phyloP scores from a whole-genome alignment of 2,113 vertebrate genomes.

The Columba janthina region DNA sequence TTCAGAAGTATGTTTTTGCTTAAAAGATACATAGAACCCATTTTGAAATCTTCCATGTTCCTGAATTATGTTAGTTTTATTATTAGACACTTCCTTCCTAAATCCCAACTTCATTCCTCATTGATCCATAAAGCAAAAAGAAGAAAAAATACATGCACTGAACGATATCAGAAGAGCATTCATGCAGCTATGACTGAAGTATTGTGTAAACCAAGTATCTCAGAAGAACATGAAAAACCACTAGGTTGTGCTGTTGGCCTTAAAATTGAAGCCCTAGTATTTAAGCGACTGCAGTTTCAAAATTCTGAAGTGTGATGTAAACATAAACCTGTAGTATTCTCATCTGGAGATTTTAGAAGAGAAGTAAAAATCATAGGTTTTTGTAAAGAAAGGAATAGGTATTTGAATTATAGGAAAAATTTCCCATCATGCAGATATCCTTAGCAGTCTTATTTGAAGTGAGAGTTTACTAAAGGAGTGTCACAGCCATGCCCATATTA shows the following conservation, averaged over 20 bases:
- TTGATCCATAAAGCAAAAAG: not conserved
- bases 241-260: constrained; percentile 70
- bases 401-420: not conserved
- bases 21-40: not conserved
- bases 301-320: not conserved
- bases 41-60: not conserved
- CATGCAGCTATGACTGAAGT: not conserved
- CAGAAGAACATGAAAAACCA: constrained; percentile 18
- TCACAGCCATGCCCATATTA: not conserved
- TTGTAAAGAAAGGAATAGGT: not conserved
- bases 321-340: not conserved
- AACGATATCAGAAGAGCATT: not conserved
- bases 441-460: not conserved
- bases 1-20: not conserved
- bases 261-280: not conserved
- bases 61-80: not conserved
- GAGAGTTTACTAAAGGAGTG: not conserved
- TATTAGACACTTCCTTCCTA: not conserved
- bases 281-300: not conserved
- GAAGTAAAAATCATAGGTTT: not conserved
- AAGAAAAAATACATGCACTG: not conserved
- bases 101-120: not conserved
- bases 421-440: not conserved
- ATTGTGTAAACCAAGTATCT: not conserved
- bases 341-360: not conserved